A percentile compares a stretch with the other conserved stretches of the same genome.
Conservation (phyloP, 2,888 invertebrate species). For the Eristalis pertinax region DNA sequence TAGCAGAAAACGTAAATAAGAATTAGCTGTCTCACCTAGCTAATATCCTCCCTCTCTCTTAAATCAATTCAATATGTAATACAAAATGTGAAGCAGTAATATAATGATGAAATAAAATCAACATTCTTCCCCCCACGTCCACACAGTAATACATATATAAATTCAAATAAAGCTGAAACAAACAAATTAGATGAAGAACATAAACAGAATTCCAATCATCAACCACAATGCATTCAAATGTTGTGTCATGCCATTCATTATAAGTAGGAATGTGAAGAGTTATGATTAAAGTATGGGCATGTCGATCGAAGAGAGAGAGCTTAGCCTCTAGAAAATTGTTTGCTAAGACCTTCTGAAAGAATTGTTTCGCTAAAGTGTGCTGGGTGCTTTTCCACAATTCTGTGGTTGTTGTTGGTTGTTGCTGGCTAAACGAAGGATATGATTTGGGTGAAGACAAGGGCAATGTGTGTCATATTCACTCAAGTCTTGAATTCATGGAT, state of each 20-base stretch:
- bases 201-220: neutral
- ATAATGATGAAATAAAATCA: constrained; percentile 10
- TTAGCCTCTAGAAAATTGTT: too few relatives aligned
- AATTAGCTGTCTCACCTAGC: constrained; percentile 67
- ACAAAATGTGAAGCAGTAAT: constrained; percentile 51
- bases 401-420: too few relatives aligned
- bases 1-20: constrained; percentile 59
- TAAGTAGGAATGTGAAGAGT: neutral
- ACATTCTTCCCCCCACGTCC: neutral
- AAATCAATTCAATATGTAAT: constrained; percentile 46
- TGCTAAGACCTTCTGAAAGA: too few relatives aligned
- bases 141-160: neutral
- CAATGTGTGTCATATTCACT: too few relatives aligned
- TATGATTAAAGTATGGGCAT: neutral
- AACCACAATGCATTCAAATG: constrained; percentile 4
- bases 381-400: too few relatives aligned
- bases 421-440: too few relatives aligned
- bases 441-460: too few relatives aligned
- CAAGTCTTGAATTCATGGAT: too few relatives aligned
- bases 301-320: too few relatives aligned
- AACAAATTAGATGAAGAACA: neutral
- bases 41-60: constrained; percentile 68
- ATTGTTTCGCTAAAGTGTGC: too few relatives aligned
- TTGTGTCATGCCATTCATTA: neutral
- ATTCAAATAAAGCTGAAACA: neutral